Base-by-base conservation (phyloP, 2,113 vertebrate species). In the Grallaria varia region DNA sequence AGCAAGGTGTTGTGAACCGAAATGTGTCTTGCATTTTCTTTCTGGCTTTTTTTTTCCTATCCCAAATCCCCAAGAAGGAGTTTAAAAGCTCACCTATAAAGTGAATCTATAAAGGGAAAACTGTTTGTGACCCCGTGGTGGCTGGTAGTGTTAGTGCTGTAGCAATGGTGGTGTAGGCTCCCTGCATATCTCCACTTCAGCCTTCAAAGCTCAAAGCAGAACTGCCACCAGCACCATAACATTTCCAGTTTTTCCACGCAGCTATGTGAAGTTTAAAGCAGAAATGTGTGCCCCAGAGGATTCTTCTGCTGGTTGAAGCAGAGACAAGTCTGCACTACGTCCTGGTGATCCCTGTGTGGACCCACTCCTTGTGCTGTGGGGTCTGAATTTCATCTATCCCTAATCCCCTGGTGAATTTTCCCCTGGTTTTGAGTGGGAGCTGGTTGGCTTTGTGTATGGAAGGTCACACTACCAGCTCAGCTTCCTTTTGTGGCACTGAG, bases 341-440 rank as follows among this genome's bases (percentile, higher is more conserved):
- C 24, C 49, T 68, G 35, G 13, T 68, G 52, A 18, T 89, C 18
- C 11, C 23, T 64, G 2, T 1, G 0, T 56, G 30, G 33, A 40
- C 25, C 19, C 7, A 64, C 25, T 60, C 8, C 21, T 84, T 39
- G 10, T 71, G 24, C 50, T 74, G 9, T 66, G 68, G 49, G 28
- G 31, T 77, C 73, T 81, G 64, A 77, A 44, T 84, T 89, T 89
- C 5, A 1, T 39, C 30, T 50, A 30, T 85, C 16, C 12, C 14
- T 2, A 2, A 0, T 56, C 8, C 22, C 27, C 12, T 1, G 2
- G 20, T 47, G 50, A 73, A 30, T 22, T 1, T 2, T 39, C 4
- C 15, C 14, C 30, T 0, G 0, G 0, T 83, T 83, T 24, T 0
- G 10, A 27, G 40, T 3, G 8, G 44, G 58, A 86, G 27, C 27